Base-by-base conservation (phyloP, 2,113 vertebrate species). In the Spermophilus dauricus region DNA sequence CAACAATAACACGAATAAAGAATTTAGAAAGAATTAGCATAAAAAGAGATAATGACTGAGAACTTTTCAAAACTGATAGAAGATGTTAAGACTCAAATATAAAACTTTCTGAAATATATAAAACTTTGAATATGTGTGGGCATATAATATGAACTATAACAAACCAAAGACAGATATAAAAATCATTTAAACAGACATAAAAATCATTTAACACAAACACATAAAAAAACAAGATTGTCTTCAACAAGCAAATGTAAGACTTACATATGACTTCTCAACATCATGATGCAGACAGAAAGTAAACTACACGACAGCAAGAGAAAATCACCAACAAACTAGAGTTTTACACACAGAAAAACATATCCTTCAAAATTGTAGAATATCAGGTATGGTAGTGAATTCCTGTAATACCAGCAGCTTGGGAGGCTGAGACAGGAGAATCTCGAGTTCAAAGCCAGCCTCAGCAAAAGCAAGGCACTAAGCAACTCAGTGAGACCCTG, bases 101-200 rank as follows among this genome's bases (percentile, higher is more conserved):
- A 37, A 77, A 93, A 72, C 22, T 67, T 5, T 48, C 48, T 76
- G 6, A 58, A 89, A 65, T 45, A 73, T 63, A 5, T 63, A 77
- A 87, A 58, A 94, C 51, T 11, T n/a, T 34, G 63, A 30, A 12
- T 26, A 42, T 61, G 18, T 17, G 1, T 63, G 65, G n/a, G 30
- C 9, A 81, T 28, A 70, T 63, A 26, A 73, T 65, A 65, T 81
- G 58, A 69, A 37, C 32, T 75, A 10, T 63, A 77, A 13, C 17
- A 92, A 94, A 83, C 17, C 14, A 58, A 65, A 88, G 37, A n/a
- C 70, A 63, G 58, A 80, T 56, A 84, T 32, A 67, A 93, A 76
- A 76, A 58, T 48, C 22, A 26, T 67, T 58, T 51, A 61, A 67
- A n/a, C 70, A 63, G 58, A 80, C n/a, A 84, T 32, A 67, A 93